Percentiles rank a stretch among this genome's conserved stretches.
Evolutionary conservation across 1,140 invertebrate genomes (phyloP).

Genomic region (Procambarus virginalis): DNA sequence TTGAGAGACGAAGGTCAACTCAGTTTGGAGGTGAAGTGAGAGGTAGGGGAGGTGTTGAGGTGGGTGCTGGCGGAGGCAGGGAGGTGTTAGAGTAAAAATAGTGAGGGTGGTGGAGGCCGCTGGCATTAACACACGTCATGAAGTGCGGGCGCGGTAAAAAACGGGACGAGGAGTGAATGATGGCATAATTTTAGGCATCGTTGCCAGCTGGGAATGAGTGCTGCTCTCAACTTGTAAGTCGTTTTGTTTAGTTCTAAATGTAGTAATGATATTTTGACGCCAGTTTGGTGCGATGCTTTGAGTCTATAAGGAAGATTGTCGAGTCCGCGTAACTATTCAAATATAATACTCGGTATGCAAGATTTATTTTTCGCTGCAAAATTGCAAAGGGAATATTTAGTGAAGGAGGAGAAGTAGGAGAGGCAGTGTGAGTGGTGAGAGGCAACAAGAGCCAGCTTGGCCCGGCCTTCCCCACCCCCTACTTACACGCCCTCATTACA

Average conservation of each 20-base stretch:
- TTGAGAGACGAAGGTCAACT: too few relatives aligned
- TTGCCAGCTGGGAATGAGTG: conserved; percentile 52
- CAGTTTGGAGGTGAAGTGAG: background rate
- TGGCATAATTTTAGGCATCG: conserved; percentile 61
- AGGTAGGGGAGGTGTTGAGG: background rate
- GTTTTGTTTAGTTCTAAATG: conserved; percentile 20
- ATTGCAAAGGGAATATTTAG: too few relatives aligned
- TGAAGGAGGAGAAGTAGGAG: background rate
- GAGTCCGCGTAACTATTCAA: too few relatives aligned
- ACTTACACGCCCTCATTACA: conserved; percentile 34
- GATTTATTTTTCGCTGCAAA: background rate
- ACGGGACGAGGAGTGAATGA: conserved; percentile 43
- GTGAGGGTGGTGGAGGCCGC: background rate
- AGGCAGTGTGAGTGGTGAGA: background rate
- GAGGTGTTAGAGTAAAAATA: background rate
- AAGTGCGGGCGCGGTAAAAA: conserved; percentile 50
- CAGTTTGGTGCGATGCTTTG: background rate
- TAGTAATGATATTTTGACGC: background rate
- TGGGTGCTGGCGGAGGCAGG: background rate
- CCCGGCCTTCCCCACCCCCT: background rate
- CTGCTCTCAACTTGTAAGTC: conserved; percentile 17
- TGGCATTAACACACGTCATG: conserved; percentile 44
- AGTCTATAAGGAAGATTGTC: too few relatives aligned
- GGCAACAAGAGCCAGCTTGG: background rate
- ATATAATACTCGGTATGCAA: background rate